A percentile compares a stretch with the other conserved stretches of the same genome.
Evolutionary conservation across 1,140 invertebrate genomes (phyloP).

Genomic region (Venturia canescens): DNA sequence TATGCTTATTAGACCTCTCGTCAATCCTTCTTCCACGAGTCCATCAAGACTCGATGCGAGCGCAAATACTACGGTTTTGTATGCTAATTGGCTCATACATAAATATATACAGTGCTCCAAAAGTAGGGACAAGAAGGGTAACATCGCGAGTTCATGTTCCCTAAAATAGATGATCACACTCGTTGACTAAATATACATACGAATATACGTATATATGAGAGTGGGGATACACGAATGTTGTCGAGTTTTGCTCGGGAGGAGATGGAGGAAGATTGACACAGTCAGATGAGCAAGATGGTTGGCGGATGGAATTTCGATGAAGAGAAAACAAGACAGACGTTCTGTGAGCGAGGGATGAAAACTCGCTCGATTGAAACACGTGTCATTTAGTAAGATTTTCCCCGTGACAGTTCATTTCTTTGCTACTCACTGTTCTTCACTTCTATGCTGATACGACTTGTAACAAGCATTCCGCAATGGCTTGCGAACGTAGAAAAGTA

Average conservation of each 20-base stretch:
- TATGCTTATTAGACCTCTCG: constrained; percentile 56
- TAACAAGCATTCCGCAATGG: no score
- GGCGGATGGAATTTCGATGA: constrained; percentile 30
- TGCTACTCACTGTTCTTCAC: background rate
- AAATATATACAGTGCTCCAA: constrained; percentile 29
- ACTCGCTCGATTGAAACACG: constrained; percentile 27
- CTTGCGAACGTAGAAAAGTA: no score
- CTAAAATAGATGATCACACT: constrained; percentile 60
- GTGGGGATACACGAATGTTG: background rate
- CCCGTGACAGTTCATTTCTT: constrained; percentile 39
- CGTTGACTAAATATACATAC: constrained; percentile 16
- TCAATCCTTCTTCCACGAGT: background rate
- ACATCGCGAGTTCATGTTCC: constrained; percentile 26
- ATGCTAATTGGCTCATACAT: constrained; percentile 64
- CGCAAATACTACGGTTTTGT: constrained; percentile 67
- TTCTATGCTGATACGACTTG: background rate
- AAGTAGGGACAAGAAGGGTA: constrained; percentile 21
- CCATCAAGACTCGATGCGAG: constrained; percentile 57
- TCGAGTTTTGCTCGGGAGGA: background rate
- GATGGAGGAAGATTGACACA: background rate
- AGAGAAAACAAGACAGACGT: constrained; percentile 26
- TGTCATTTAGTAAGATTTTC: constrained; percentile 2
- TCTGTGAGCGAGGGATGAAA: constrained; percentile 32
- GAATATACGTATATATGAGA: background rate
- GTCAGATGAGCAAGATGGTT: background rate